phyloP scores from a whole-genome alignment of 1,140 invertebrate species.

The Myzus persicae region DNA sequence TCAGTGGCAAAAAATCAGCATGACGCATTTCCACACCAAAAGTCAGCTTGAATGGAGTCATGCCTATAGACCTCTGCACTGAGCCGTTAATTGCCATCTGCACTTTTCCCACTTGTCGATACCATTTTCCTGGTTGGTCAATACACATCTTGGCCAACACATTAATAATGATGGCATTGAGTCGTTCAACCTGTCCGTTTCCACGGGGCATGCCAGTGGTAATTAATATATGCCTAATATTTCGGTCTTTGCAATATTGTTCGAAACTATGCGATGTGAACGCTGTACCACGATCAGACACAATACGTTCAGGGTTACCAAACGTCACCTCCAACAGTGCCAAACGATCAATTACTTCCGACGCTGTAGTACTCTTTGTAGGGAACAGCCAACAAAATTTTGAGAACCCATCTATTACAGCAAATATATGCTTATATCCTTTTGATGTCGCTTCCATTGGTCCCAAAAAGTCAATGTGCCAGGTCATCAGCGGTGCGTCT shows the following conservation, averaged over 20 bases:
- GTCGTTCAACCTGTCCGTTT: neutral
- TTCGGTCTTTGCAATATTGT: neutral
- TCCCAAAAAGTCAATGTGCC: too few species aligned
- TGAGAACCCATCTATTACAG: neutral
- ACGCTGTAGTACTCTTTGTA: neutral
- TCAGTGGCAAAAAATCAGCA: neutral
- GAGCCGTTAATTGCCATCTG: too few species aligned
- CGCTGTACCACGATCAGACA: neutral
- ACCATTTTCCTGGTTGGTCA: too few species aligned
- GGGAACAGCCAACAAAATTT: constrained; percentile 29
- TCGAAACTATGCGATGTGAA: neutral
- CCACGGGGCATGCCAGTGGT: neutral
- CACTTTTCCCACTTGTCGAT: too few species aligned
- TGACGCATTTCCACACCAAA: neutral
- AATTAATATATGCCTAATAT: neutral
- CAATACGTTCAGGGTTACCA: neutral
- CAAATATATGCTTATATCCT: too few species aligned
- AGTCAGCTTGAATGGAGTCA: constrained; percentile 11
- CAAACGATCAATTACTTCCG: neutral
- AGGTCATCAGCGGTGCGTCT: too few species aligned
- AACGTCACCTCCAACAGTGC: neutral
- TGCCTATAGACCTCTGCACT: neutral
- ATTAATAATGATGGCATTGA: neutral
- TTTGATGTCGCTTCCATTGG: too few species aligned
- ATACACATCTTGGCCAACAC: too few species aligned